Percentiles rank a stretch among this genome's conserved stretches.
Evolutionary conservation across 1,140 invertebrate genomes (phyloP).

Genomic region (Diabrotica undecimpunctata): DNA sequence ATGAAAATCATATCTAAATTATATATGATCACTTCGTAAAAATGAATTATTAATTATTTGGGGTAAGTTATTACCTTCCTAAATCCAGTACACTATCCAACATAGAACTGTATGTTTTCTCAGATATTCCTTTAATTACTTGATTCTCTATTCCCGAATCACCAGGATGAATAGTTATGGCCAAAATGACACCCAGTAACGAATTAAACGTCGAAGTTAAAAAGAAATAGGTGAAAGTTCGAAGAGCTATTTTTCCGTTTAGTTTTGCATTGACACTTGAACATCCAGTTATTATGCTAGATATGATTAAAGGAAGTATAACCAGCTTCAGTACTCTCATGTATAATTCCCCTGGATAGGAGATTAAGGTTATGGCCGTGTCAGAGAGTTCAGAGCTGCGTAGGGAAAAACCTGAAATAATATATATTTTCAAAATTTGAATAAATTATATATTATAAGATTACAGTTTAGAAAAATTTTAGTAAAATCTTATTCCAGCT

Average conservation of each 20-base stretch:
- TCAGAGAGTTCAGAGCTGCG: constrained; percentile 64
- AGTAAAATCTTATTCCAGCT: no score
- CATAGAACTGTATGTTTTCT: constrained; percentile 50
- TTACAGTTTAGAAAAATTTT: no score
- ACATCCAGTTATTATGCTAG: constrained; percentile 63
- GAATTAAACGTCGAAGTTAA: constrained; percentile 77
- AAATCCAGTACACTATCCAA: constrained; percentile 81
- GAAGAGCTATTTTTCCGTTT: constrained; percentile 79
- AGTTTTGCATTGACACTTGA: constrained; percentile 81
- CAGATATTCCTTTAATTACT: not conserved
- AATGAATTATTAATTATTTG: no score
- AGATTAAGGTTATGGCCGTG: constrained; percentile 76
- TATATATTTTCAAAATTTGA: no score
- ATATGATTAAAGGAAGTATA: constrained; percentile 84
- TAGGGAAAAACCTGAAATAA: constrained; percentile 65
- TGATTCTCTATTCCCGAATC: constrained; percentile 57
- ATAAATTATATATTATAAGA: no score
- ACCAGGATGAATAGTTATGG: constrained; percentile 73
- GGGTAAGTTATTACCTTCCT: constrained; percentile 59
- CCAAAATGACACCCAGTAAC: constrained; percentile 70
- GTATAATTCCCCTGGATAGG: constrained; percentile 88
- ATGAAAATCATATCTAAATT: no score
- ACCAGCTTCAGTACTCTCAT: constrained; percentile 84
- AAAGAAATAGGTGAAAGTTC: constrained; percentile 77
- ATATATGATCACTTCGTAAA: no score